A percentile compares a stretch with the other conserved stretches of the same genome.
These are phyloP conservation scores for Galleria mellonella DNA, from an alignment of 1,140 invertebrate species.

Conservation along the genomic window DNA sequence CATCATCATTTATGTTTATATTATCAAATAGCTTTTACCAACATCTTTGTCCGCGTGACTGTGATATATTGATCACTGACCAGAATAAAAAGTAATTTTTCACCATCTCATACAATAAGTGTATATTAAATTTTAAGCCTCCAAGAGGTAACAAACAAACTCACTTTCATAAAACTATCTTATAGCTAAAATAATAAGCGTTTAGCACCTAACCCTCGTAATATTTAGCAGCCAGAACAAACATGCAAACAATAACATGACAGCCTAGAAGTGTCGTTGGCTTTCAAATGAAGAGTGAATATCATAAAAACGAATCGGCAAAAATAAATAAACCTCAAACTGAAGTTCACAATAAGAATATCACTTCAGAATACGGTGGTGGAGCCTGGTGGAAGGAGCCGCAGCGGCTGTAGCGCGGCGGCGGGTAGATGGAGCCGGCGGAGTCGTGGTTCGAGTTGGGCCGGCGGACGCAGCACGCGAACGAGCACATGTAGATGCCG, in stretches of 20 bases:
- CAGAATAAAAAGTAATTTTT: no score
- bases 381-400: conserved; percentile 85
- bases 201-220: no score
- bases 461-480: conserved; percentile 45
- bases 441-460: conserved; percentile 81
- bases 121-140: no score
- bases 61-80: no score
- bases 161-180: no score
- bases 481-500: conserved; percentile 72
- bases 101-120: no score
- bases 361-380: conserved; percentile 88
- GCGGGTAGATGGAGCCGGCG: conserved; percentile 83
- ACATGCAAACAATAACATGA: conserved; percentile 10
- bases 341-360: conserved; percentile 17
- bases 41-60: no score
- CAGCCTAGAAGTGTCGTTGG: conserved; percentile 5
- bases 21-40: no score
- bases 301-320: conserved; percentile 13
- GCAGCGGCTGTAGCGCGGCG: conserved; percentile 86
- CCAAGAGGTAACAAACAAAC: no score
- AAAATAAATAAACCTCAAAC: conserved; percentile 17
- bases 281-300: not conserved
- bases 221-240: not conserved
- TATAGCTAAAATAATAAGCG: no score
- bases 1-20: not conserved